Evolutionary conservation across 2,888 invertebrate species (phyloP).

Genomic region (Parnassius smintheus): DNA sequence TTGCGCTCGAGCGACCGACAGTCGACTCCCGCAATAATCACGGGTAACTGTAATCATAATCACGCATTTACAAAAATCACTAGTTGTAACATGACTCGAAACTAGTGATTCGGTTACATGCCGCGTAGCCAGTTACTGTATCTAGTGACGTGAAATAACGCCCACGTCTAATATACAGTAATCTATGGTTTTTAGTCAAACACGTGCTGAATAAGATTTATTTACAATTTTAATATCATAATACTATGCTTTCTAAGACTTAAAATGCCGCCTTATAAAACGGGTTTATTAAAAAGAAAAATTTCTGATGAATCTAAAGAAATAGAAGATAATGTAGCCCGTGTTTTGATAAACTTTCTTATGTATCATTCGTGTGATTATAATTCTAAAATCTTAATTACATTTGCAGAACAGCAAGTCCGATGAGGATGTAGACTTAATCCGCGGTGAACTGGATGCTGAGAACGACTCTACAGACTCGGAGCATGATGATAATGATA

Average conservation of each 20-base stretch:
- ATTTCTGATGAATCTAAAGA: constrained; percentile 37
- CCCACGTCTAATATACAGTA: too few relatives aligned
- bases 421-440: constrained; percentile 43
- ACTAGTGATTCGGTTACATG: too few relatives aligned
- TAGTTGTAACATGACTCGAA: too few relatives aligned
- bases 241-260: constrained; percentile 6
- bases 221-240: neutral
- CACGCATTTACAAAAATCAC: too few relatives aligned
- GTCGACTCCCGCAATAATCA: too few relatives aligned
- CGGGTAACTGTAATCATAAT: too few relatives aligned
- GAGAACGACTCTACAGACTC: constrained; percentile 62
- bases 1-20: too few relatives aligned
- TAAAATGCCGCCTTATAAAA: constrained; percentile 68
- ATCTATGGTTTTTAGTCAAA: too few relatives aligned
- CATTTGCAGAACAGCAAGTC: constrained; percentile 33
- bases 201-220: constrained; percentile 24
- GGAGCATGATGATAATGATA: constrained; percentile 68
- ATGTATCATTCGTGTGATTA: neutral
- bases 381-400: neutral
- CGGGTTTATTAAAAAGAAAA: constrained; percentile 66
- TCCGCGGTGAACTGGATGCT: constrained; percentile 49
- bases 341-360: too few relatives aligned
- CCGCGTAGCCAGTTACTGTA: too few relatives aligned
- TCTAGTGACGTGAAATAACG: too few relatives aligned
- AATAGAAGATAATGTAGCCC: constrained; percentile 35